Conservation (phyloP, 1,140 invertebrate species). For the Solenopsis fugax region DNA sequence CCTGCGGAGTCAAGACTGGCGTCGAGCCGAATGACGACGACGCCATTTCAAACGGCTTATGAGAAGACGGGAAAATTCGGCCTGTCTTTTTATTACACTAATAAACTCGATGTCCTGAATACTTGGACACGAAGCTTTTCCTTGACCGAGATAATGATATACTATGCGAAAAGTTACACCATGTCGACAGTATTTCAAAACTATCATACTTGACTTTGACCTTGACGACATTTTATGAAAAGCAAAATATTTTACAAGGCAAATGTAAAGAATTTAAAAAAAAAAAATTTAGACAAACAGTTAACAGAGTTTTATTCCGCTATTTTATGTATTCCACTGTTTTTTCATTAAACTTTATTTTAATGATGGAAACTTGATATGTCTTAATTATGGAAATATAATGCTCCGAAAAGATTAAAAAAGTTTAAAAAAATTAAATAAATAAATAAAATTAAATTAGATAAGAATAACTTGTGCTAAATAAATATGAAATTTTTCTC, state of each 20-base stretch:
- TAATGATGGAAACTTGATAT: neutral
- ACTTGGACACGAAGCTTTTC: constrained; percentile 8
- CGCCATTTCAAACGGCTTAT: neutral
- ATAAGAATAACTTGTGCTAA: neutral
- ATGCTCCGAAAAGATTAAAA: neutral
- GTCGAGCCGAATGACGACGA: constrained; percentile 30
- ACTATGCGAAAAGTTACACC: constrained; percentile 24
- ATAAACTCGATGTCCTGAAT: constrained; percentile 28
- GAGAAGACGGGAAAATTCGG: constrained; percentile 18
- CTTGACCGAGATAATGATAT: constrained; percentile 53
- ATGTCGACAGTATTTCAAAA: constrained; percentile 20
- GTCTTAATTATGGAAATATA: neutral
- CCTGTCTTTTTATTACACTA: constrained; percentile 28
- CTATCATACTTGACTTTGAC: neutral
- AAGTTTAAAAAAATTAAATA: neutral
- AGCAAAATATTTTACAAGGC: neutral
- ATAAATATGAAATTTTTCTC: neutral
- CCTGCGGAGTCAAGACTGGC: constrained; percentile 53
- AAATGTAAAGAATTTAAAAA: neutral
- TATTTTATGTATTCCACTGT: too few species aligned
- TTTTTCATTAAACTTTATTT: constrained; percentile 4
- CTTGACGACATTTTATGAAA: neutral
- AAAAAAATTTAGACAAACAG: neutral
- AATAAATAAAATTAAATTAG: neutral
- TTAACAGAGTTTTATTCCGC: neutral